Conservation (phyloP, 1,140 invertebrate genomes). For the Yoshiicerus persimilis region DNA sequence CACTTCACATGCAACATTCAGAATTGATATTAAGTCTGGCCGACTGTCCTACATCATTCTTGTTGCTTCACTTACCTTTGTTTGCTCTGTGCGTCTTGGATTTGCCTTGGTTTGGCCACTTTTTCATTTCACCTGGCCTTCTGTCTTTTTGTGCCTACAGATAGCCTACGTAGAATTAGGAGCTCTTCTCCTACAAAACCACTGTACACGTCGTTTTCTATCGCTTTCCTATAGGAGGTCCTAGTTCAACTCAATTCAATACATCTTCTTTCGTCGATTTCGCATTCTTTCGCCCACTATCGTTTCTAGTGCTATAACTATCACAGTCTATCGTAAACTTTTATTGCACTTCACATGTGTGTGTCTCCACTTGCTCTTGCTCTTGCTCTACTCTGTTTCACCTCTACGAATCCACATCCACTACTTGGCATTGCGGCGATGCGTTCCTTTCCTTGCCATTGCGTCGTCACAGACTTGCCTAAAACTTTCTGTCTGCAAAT, state of each 20-base stretch:
- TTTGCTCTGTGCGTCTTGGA: neutral
- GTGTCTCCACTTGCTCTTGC: neutral
- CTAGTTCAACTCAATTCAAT: neutral
- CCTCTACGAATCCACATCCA: neutral
- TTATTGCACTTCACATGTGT: neutral
- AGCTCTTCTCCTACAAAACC: neutral
- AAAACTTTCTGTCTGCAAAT: slow-evolving; percentile 6
- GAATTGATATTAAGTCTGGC: neutral
- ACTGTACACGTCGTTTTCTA: neutral
- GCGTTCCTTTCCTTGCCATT: neutral
- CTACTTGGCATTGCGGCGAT: neutral
- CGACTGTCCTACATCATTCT: neutral
- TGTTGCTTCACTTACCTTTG: neutral
- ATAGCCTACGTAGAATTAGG: neutral
- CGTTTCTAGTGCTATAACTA: neutral
- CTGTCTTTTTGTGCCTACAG: neutral
- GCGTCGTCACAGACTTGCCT: neutral
- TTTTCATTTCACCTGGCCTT: neutral
- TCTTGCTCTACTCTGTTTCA: no score
- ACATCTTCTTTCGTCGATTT: neutral
- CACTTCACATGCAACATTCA: neutral
- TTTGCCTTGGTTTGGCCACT: neutral
- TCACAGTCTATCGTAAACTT: neutral
- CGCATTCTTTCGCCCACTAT: neutral
- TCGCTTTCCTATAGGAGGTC: neutral